Percentiles rank a stretch among this genome's conserved stretches.
Conservation (phyloP, 1,140 invertebrate species). For the Dysdera silvatica region DNA sequence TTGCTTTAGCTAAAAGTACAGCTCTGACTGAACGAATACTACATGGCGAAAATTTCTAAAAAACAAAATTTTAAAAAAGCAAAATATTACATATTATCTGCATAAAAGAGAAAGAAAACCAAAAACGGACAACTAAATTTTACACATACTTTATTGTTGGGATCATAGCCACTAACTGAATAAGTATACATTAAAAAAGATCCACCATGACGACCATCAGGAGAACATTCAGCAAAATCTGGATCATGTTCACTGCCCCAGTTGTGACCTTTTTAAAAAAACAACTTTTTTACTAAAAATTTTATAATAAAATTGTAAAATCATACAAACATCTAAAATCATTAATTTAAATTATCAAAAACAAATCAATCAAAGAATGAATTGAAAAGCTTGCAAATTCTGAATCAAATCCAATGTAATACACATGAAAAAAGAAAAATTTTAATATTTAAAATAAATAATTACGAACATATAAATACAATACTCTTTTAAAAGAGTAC, state of each 20-base stretch:
- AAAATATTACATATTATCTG: neutral
- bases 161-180: constrained; percentile 91
- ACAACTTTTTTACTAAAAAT: too few species aligned
- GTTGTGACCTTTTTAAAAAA: constrained; percentile 78
- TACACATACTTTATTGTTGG: constrained; percentile 81
- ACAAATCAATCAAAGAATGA: too few species aligned
- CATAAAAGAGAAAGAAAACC: neutral
- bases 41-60: constrained; percentile 86
- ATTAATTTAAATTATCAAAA: too few species aligned
- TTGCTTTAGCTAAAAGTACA: constrained; percentile 83
- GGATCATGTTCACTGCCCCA: constrained; percentile 98
- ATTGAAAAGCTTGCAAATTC: too few species aligned
- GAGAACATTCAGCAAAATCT: constrained; percentile 85
- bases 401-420: too few species aligned
- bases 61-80: constrained; percentile 31
- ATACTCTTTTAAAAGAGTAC: too few species aligned
- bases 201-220: constrained; percentile 81
- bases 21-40: constrained; percentile 83
- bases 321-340: too few species aligned
- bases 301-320: too few species aligned
- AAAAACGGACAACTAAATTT: neutral
- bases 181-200: constrained; percentile 98
- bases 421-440: too few species aligned
- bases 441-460: too few species aligned
- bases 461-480: too few species aligned